Base-by-base conservation (phyloP, 2,888 invertebrate genomes). In the Ethmia dodecea region DNA sequence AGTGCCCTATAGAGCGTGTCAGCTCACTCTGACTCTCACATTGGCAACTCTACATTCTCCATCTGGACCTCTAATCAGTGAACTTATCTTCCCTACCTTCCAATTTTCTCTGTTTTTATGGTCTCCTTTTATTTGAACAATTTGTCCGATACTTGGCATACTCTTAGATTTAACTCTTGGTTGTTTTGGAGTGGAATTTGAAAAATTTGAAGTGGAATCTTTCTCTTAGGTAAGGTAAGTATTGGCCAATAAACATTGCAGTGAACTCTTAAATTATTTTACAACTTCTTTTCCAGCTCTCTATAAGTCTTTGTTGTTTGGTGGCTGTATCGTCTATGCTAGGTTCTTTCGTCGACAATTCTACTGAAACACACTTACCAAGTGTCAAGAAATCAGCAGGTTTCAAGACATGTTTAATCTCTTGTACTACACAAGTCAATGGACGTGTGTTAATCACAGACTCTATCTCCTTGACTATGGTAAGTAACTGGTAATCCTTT, bases 191-290 rank as follows among this genome's bases (percentile, higher is more conserved):
- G 12, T 11, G 9, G 3, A 38, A 37, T 35, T 40, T 35, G 4
- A 37, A 15, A 20, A 42, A 29, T 11, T 30, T 13, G 16, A 18
- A 14, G 16, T 14, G 27, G 12, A 11, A 29, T 25, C 39, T 18
- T 28, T 43, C 37, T 18, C 42, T 25, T 1, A 42, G 26, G 18
- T 37, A 37, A 3, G 27, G 11, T 3, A 45, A 13, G 16, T 45
- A 42, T 18, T 40, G 38, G 4, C 22, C 20, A 0, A 2, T 22
- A 18, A 49, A 52, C 49, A 52, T 49, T 26, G 45, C 37, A 3
- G n/a, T 16, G 31, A 42, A 49, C 28, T 48, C 48, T 38, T 27
- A 9, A 3, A 45, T 4, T 9, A 42, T 38, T 5, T 18, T 22
- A 5, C 38, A 43, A n/a, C 42, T 33, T 25, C 31, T 14, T 10